Base-by-base conservation (phyloP, 2,113 vertebrate species). In the Cardinalis cardinalis region DNA sequence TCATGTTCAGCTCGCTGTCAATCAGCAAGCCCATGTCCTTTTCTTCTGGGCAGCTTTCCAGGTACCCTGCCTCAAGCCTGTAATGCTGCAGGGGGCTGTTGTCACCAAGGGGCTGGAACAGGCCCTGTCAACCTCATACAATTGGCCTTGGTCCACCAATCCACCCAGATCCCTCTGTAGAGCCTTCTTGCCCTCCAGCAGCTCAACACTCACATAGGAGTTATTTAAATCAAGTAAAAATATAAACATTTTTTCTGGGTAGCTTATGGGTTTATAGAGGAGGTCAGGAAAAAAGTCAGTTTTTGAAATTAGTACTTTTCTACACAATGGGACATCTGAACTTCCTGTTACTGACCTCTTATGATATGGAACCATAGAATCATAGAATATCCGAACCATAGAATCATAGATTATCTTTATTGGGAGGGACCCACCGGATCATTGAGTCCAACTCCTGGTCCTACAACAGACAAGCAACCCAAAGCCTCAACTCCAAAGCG, bases 1-100 rank as follows among this genome's bases (percentile, higher is more conserved):
- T 53, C 11, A 1, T 49, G 6, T 40, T 76, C 20, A 78, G 15
- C 21, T 2, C 0, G 0, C 48, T 40, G 14, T 40, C 3, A 1
- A 4, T 3, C 24, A 72, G 11, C 11, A 61, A 8, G 4, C 5
- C 32, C 17, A 19, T 6, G 3, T 25, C 20, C 15, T 86, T 75
- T 64, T 40, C 49, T 11, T 1, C 18, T 10, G 4, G 36, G 21
- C 49, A 56, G 18, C n/a, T 64, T 40, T 78, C 21, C 31, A 29
- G 43, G 7, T 43, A 7, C 26, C 25, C 49, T 34, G 36, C 6
- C 55, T n/a, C 23, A 46, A 23, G 7, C 44, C 51, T 65, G 23
- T 63, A 53, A 26, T 0, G 0, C 16, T 70, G 14, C 26, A 29
- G 21, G 26, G 8, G 3, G 3, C 20, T 69, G 14, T 26, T 75